These are phyloP conservation scores for Leptodactylus fallax DNA, from an alignment of 2,797 vertebrate species.

Conservation along the genomic window DNA sequence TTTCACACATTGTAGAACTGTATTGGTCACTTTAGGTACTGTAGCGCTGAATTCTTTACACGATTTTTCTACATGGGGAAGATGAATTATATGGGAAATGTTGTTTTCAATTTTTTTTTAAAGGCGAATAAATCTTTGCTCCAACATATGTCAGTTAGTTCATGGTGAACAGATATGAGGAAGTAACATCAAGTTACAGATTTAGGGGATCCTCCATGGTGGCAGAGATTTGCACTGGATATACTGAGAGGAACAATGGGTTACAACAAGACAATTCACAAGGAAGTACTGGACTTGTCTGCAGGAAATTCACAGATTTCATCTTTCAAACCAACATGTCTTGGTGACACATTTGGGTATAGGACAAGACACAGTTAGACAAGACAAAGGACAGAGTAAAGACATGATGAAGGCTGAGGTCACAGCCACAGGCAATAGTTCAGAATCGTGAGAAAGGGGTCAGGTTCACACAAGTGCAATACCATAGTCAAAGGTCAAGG, in stretches of 20 bases:
- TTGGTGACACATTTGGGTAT: not conserved
- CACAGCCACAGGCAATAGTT: not conserved
- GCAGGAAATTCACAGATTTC: not conserved
- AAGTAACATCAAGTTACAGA: not conserved
- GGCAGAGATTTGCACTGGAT: not conserved
- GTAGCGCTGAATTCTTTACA: too few species aligned
- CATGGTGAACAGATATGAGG: too few species aligned
- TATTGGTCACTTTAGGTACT: too few species aligned
- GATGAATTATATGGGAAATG: too few species aligned
- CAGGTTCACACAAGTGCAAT: conserved; percentile 3
- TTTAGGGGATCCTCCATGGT: not conserved
- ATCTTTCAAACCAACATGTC: not conserved
- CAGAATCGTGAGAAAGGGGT: not conserved
- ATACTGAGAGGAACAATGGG: not conserved
- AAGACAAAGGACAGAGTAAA: not conserved
- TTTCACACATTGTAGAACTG: too few species aligned
- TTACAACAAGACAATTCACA: not conserved
- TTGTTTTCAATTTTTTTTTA: too few species aligned
- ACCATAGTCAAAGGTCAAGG: not conserved
- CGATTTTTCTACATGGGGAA: too few species aligned
- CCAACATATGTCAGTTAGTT: too few species aligned
- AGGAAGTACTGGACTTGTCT: not conserved
- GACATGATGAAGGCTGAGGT: not conserved
- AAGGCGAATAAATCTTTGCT: too few species aligned
- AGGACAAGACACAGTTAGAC: not conserved